Conservation (phyloP, 92 coral and sea anemone genomes). For the Umimayanthus kanabou region DNA sequence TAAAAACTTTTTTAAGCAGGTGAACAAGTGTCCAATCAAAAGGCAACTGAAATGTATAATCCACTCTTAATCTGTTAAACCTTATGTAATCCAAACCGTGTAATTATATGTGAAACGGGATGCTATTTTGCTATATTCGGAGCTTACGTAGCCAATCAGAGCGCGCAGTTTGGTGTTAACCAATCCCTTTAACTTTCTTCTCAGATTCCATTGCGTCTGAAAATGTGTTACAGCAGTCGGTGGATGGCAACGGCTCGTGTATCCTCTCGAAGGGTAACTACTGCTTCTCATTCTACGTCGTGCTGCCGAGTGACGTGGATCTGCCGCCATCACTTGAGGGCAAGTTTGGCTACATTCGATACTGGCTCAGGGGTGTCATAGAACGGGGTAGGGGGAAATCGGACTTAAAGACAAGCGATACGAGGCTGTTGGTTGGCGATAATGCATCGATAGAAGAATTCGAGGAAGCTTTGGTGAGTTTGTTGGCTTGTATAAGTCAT, state of each 20-base stretch:
- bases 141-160: too few relatives aligned
- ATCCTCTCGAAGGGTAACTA: constrained; percentile 34
- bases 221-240: neutral
- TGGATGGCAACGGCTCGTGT: neutral
- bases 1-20: too few relatives aligned
- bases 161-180: too few relatives aligned
- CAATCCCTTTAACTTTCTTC: neutral
- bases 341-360: constrained; percentile 69
- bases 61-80: too few relatives aligned
- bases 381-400: constrained; percentile 62
- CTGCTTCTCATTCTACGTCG: constrained; percentile 65
- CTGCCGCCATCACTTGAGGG: constrained; percentile 82
- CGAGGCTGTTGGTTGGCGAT: constrained; percentile 56
- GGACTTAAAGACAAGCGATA: constrained; percentile 60
- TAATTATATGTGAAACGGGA: too few relatives aligned
- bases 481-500: neutral
- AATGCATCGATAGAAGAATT: constrained; percentile 54
- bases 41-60: too few relatives aligned
- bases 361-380: constrained; percentile 66
- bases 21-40: too few relatives aligned
- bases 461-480: constrained; percentile 51
- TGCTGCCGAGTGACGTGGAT: constrained; percentile 58
- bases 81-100: too few relatives aligned
- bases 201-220: neutral
- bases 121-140: too few relatives aligned